These are phyloP conservation scores for Ctenopoma multispine DNA, from an alignment of 2,797 vertebrate genomes.

Conservation along the genomic window DNA sequence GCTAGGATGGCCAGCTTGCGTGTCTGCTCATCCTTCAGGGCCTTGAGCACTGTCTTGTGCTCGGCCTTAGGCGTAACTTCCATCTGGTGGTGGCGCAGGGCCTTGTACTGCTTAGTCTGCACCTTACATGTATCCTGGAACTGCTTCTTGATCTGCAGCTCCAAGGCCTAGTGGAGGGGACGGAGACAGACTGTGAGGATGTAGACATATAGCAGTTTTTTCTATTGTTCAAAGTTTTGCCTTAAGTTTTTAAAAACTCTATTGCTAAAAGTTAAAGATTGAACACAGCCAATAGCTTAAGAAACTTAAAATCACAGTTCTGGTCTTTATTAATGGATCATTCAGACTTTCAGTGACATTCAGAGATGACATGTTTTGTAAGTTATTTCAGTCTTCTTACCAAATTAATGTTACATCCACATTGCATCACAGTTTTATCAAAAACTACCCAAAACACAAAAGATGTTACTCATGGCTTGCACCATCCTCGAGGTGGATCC, in stretches of 20 bases:
- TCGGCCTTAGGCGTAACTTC: slow-evolving; percentile 98
- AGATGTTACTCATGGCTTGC: slow-evolving; percentile 63
- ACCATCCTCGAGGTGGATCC: slow-evolving; percentile 42
- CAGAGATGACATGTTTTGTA: slow-evolving; percentile 30
- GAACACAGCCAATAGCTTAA: too few species aligned
- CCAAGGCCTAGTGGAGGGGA: slow-evolving; percentile 89
- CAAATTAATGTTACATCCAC: slow-evolving; percentile 62
- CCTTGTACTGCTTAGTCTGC: slow-evolving; percentile 99
- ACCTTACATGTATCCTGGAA: slow-evolving; percentile 99
- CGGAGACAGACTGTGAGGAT: not conserved
- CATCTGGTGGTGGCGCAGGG: slow-evolving; percentile 99
- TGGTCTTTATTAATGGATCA: slow-evolving; percentile 14
- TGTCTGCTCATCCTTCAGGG: slow-evolving; percentile 96
- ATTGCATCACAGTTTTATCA: slow-evolving; percentile 70
- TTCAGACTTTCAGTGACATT: slow-evolving; percentile 34
- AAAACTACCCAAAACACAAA: slow-evolving; percentile 33
- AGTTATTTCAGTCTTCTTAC: slow-evolving; percentile 33
- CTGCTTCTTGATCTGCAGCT: slow-evolving; percentile 99
- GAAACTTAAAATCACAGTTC: not conserved
- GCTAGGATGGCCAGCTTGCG: slow-evolving; percentile 94
- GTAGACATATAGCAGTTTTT: not conserved
- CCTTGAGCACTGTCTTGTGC: slow-evolving; percentile 98
- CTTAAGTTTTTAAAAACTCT: not conserved
- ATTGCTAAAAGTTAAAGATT: slow-evolving; percentile 37
- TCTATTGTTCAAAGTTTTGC: not conserved